Percentiles rank a stretch among this genome's conserved stretches.
phyloP scores from a whole-genome alignment of 2,113 vertebrate genomes.

The Dipodomys stephensi region DNA sequence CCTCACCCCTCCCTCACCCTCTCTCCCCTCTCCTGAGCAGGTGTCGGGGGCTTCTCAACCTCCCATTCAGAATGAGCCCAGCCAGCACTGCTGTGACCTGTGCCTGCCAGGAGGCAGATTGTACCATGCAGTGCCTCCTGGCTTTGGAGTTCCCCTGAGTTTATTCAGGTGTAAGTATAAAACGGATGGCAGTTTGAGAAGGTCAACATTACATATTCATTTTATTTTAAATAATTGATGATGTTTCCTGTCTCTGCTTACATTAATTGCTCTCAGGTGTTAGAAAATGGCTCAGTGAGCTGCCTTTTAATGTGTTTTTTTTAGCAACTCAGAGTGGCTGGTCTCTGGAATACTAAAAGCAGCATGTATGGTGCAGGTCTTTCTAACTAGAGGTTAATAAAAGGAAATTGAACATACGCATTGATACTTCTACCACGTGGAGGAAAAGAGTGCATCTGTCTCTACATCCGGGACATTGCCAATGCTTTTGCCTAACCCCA shows the following conservation, averaged over 20 bases:
- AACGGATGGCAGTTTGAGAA: slow-evolving; percentile 82
- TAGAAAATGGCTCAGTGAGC: slow-evolving; percentile 81
- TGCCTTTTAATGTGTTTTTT: slow-evolving; percentile 84
- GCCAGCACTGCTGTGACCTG: neutral
- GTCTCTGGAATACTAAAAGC: slow-evolving; percentile 74
- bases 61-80: neutral
- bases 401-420: neutral
- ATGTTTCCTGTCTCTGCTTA: slow-evolving; percentile 85
- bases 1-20: too few species aligned
- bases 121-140: neutral
- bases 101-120: neutral
- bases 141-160: slow-evolving; percentile 72
- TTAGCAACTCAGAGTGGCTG: slow-evolving; percentile 73
- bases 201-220: slow-evolving; percentile 86
- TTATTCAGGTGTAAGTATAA: slow-evolving; percentile 82
- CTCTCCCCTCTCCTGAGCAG: neutral
- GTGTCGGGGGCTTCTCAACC: neutral
- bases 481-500: neutral
- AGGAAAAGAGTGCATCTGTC: neutral
- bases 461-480: neutral
- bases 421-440: neutral
- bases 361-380: slow-evolving; percentile 53
- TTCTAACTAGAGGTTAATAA: slow-evolving; percentile 82
- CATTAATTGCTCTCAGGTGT: slow-evolving; percentile 89
- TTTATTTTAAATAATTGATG: slow-evolving; percentile 89